phyloP scores from a whole-genome alignment of 1,140 invertebrate species.

The Aphidius gifuensis region DNA sequence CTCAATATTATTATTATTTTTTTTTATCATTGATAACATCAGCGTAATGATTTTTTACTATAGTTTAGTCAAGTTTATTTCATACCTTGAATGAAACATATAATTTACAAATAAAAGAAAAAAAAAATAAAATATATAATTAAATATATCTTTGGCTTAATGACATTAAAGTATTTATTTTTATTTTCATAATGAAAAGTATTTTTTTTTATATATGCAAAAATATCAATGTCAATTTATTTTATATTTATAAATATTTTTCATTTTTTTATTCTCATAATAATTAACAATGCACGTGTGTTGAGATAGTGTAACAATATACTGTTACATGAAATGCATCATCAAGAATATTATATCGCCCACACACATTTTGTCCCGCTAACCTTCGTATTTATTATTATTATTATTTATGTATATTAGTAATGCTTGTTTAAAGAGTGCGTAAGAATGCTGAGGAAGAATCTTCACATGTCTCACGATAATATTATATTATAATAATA shows the following conservation, averaged over 20 bases:
- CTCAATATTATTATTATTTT: conserved; percentile 2
- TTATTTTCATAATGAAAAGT: conserved; percentile 18
- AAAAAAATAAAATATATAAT: not conserved
- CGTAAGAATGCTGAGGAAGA: conserved; percentile 24
- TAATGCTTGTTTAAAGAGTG: conserved; percentile 4
- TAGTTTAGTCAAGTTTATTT: not conserved
- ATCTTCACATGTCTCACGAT: conserved; percentile 10
- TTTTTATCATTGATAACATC: not conserved
- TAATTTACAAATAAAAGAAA: not conserved
- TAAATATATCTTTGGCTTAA: too few relatives aligned
- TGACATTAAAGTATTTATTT: conserved; percentile 6
- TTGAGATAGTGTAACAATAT: conserved; percentile 11
- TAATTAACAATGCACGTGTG: not conserved
- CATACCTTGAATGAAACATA: too few relatives aligned
- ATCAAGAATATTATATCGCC: conserved; percentile 13
- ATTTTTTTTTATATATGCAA: not conserved
- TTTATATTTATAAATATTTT: not conserved
- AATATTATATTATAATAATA: conserved; percentile 6
- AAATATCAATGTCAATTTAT: not conserved
- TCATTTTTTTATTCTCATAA: too few relatives aligned
- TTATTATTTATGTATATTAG: conserved; percentile 1
- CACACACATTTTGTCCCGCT: conserved; percentile 19
- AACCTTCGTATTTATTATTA: conserved; percentile 15
- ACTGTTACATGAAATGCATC: conserved; percentile 18
- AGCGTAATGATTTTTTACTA: too few relatives aligned